phyloP scores from a whole-genome alignment of 2,888 invertebrate genomes.

The Pammene fasciana region DNA sequence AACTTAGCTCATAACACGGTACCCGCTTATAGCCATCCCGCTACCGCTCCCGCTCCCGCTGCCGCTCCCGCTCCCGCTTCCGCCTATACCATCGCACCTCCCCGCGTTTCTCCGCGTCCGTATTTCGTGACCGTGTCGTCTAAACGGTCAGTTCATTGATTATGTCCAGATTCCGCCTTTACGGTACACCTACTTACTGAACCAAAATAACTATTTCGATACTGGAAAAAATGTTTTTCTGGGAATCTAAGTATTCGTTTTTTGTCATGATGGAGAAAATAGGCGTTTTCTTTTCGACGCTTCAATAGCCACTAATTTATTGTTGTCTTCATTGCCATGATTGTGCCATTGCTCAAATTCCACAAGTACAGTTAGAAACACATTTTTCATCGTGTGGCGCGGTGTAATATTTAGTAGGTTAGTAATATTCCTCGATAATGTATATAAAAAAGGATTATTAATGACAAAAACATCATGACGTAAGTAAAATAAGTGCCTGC shows the following conservation, averaged over 20 bases:
- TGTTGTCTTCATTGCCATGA: not conserved
- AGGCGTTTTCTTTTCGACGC: slow-evolving; percentile 25
- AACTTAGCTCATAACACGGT: not conserved
- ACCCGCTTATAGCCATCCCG: slow-evolving; percentile 44
- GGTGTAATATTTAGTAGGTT: no score
- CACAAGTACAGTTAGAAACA: not conserved
- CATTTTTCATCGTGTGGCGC: no score
- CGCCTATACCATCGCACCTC: slow-evolving; percentile 42
- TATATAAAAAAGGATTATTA: no score
- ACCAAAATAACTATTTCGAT: slow-evolving; percentile 51
- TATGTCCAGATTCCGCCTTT: slow-evolving; percentile 64
- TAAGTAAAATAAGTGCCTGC: no score
- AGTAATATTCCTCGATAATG: not conserved
- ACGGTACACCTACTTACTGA: slow-evolving; percentile 59
- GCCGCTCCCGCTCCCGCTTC: slow-evolving; percentile 42
- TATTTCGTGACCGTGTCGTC: slow-evolving; percentile 77
- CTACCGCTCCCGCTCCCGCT: slow-evolving; percentile 41
- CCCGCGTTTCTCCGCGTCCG: slow-evolving; percentile 77
- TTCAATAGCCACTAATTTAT: slow-evolving; percentile 5
- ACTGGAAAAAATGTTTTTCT: slow-evolving; percentile 38
- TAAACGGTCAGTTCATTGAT: slow-evolving; percentile 79
- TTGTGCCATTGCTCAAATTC: slow-evolving; percentile 1
- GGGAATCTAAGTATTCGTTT: slow-evolving; percentile 25
- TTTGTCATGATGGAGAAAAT: slow-evolving; percentile 22
- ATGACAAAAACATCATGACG: no score